Conservation (phyloP, 30 jellyfish, hydroid and myxozoan species). For the Cassiopea andromeda region DNA sequence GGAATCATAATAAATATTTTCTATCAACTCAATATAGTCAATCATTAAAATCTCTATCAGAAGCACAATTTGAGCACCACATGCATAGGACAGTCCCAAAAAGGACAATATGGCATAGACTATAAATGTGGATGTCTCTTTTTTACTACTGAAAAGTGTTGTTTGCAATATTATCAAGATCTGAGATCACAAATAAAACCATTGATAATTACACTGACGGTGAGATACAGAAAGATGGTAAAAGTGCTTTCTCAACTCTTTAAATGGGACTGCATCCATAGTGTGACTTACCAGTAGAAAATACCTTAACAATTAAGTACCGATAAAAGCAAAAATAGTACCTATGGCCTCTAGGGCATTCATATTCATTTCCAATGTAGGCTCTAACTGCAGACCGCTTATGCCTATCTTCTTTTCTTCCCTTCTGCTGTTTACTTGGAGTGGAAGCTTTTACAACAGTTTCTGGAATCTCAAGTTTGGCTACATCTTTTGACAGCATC, state of each 20-base stretch:
- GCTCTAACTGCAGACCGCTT: slow-evolving; percentile 58
- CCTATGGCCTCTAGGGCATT: slow-evolving; percentile 99
- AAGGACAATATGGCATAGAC: not conserved
- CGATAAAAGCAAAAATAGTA: slow-evolving; percentile 25
- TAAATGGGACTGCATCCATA: too few relatives aligned
- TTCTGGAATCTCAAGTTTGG: slow-evolving; percentile 22
- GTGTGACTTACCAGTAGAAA: too few relatives aligned
- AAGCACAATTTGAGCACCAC: not conserved
- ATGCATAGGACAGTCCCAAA: slow-evolving; percentile 5
- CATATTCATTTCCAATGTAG: slow-evolving; percentile 92
- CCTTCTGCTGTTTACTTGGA: slow-evolving; percentile 75
- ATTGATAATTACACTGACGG: too few relatives aligned
- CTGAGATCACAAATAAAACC: too few relatives aligned
- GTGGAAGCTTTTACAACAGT: slow-evolving; percentile 32
- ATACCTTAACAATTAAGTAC: not conserved
- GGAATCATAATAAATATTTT: too few relatives aligned
- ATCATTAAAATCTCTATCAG: not conserved
- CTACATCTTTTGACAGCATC: slow-evolving; percentile 67
- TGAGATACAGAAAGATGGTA: too few relatives aligned
- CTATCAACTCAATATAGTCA: too few relatives aligned
- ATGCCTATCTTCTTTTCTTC: slow-evolving; percentile 30
- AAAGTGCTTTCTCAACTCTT: too few relatives aligned
- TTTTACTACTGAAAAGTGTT: too few relatives aligned
- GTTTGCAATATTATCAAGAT: too few relatives aligned
- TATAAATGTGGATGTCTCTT: too few relatives aligned